Conservation (phyloP, 2,797 vertebrate genomes). For the Cottoperca gobio region DNA sequence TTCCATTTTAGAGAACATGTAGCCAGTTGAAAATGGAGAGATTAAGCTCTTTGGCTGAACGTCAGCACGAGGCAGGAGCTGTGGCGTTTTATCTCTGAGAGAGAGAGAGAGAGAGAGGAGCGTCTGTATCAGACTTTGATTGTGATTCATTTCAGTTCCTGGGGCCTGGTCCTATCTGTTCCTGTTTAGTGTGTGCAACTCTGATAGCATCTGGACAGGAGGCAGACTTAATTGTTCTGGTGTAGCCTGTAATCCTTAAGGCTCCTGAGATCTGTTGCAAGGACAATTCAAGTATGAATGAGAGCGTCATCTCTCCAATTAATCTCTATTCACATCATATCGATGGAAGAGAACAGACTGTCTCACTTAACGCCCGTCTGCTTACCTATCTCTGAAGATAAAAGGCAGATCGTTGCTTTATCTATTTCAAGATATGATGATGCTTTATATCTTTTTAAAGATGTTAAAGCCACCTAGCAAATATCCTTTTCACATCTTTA, state of each 20-base stretch:
- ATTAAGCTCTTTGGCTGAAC: slow-evolving; percentile 36
- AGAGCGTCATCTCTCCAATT: slow-evolving; percentile 46
- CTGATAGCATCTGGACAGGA: slow-evolving; percentile 77
- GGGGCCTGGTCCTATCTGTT: slow-evolving; percentile 65
- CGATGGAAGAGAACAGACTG: slow-evolving; percentile 43
- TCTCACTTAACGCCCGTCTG: slow-evolving; percentile 54
- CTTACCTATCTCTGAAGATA: slow-evolving; percentile 50
- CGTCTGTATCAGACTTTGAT: slow-evolving; percentile 50
- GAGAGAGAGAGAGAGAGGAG: slow-evolving; percentile 11
- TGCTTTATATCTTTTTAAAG: neutral
- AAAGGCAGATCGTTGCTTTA: slow-evolving; percentile 10
- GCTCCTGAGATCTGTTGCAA: slow-evolving; percentile 56
- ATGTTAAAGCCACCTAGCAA: neutral
- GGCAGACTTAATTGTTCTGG: slow-evolving; percentile 72
- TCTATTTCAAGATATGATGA: slow-evolving; percentile 7
- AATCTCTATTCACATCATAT: slow-evolving; percentile 64
- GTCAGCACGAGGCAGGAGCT: slow-evolving; percentile 33
- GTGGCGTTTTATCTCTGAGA: slow-evolving; percentile 32
- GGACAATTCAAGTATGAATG: slow-evolving; percentile 65
- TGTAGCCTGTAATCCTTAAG: slow-evolving; percentile 60
- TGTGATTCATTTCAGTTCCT: slow-evolving; percentile 72
- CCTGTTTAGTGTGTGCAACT: slow-evolving; percentile 69
- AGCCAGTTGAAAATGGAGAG: slow-evolving; percentile 13
- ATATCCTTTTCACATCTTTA: neutral
- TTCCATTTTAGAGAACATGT: slow-evolving; percentile 45